Evolutionary conservation across 1,140 invertebrate genomes (phyloP), one percentile per base, ranked within the genome.

Genomic region (Zaprionus africanus): DNA sequence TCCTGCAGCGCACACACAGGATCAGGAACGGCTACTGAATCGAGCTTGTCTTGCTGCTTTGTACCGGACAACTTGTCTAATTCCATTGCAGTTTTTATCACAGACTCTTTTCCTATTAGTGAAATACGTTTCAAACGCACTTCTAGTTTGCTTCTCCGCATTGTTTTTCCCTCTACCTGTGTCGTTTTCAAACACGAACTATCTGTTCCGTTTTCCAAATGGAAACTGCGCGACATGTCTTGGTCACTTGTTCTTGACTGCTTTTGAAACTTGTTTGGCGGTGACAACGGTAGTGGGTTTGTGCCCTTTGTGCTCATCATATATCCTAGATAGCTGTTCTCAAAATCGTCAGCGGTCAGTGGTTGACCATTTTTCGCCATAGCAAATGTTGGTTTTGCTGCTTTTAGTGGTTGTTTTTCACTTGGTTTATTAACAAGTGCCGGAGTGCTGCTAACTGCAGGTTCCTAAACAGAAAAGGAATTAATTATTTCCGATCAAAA

Each of bases 381-480:
- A 4, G 4, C 26, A 22, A 4, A 9, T n/a, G 31, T 36, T 9
- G 11, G 43, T 19, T 1, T 24, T 62, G 41, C 24, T 11, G 1
- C 5, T 46, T 24, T 46, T 28, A 17, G 38, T 28, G 24, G 1
- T 26, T 11, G 11, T 9, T 60, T 11, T 28, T 24, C 11, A 4
- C 11, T 34, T 58, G 31, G 26, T 19, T 2, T 12, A 12, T 1
- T 19, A 2, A 2, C 5, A 11, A 22, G 12, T 15, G 28, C 60
- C 6, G 79, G 78, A 36, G 81, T 87, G 51, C 76, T 83, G 64
- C 72, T 74, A 22, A 65, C 26, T n/a, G 15, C 19, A 12, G 74
- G 84, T 15, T 51, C 0, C 79, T 87, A 63, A 4, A 66, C 73
- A 26, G 15, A 59, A 1, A 11, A 59, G 46, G 19, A 38, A 12